These are phyloP conservation scores for Cosmorhoe ocellata DNA, from an alignment of 2,888 invertebrate species.

Conservation along the genomic window DNA sequence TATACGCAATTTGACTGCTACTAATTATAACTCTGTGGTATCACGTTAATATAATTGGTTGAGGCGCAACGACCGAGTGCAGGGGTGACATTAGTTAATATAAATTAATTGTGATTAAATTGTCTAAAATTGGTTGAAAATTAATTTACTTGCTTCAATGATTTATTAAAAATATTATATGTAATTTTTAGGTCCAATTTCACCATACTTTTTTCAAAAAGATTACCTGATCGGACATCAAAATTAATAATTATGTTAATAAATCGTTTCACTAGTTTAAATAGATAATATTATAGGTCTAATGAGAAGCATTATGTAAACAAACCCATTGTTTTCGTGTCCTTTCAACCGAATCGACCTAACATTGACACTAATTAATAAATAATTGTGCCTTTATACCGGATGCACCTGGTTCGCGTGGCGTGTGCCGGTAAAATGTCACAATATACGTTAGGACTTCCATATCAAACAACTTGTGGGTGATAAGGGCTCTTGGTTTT, in stretches of 20 bases:
- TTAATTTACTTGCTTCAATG: too few species aligned
- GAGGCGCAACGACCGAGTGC: constrained; percentile 7
- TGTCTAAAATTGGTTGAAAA: too few species aligned
- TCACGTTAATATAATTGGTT: constrained; percentile 6
- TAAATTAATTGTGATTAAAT: not conserved
- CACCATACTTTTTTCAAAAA: too few species aligned
- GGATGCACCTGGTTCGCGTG: constrained; percentile 36
- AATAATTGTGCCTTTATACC: constrained; percentile 35
- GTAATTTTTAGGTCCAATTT: too few species aligned
- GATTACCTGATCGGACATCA: too few species aligned
- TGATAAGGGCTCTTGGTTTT: not conserved
- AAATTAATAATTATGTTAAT: too few species aligned
- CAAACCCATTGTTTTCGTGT: not conserved
- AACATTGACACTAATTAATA: constrained; percentile 32
- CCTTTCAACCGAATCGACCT: constrained; percentile 31
- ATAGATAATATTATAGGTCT: too few species aligned
- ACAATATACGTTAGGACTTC: constrained; percentile 34
- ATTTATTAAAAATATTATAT: too few species aligned
- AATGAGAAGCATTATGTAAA: too few species aligned
- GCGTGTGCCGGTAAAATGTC: constrained; percentile 39
- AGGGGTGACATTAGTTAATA: constrained; percentile 5
- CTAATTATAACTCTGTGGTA: constrained; percentile 5
- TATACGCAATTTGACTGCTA: not conserved
- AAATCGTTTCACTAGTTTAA: too few species aligned
- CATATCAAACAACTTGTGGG: not conserved